Evolutionary conservation across 1,140 invertebrate species (phyloP), one percentile per base, ranked within the genome.

Genomic region (Danaus melanippus): DNA sequence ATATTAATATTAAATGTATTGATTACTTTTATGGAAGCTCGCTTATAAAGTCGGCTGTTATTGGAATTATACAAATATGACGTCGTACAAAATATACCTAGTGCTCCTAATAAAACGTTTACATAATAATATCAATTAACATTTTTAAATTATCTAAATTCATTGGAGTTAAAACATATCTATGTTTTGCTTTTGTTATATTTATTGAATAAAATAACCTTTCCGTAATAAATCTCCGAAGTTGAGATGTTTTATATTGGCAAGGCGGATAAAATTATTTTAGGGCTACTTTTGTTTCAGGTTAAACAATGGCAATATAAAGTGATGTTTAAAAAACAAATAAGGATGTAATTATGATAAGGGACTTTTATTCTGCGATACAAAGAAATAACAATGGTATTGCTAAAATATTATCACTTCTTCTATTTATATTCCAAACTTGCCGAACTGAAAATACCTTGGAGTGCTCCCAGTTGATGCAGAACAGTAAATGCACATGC

Each of bases 281-380:
- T 32, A 32, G 21, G 21, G 21, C 5, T 32, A 42, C 50, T 56
- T 71, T 66, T 69, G 56, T 81, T 84, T 57, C 72, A 84, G 78
- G 54, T 75, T 60, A 50, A 50, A 55, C 42, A 52, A 56, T 60
- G 50, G 46, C 41, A 45, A 64, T 43, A 57, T 60, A 46, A 42
- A 53, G 50, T 56, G 64, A 60, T 56, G 62, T 75, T 32, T 68
- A 68, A 70, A 74, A 71, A 67, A 67, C 53, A 66, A 65, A 68
- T 65, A 70, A 83, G 77, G 73, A 83, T 85, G 82, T 80, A 85
- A 83, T 62, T 82, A 84, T 85, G 82, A 83, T 77, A 85, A 80
- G 71, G 62, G 67, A 70, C 75, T 74, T 73, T 71, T 75, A 66
- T 67, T 71, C 57, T 58, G 67, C 69, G 67, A 73, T 69, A 59